A percentile compares a stretch with the other conserved stretches of the same genome.
Evolutionary conservation across 2,888 invertebrate genomes (phyloP).

Genomic region (Elegia similella): DNA sequence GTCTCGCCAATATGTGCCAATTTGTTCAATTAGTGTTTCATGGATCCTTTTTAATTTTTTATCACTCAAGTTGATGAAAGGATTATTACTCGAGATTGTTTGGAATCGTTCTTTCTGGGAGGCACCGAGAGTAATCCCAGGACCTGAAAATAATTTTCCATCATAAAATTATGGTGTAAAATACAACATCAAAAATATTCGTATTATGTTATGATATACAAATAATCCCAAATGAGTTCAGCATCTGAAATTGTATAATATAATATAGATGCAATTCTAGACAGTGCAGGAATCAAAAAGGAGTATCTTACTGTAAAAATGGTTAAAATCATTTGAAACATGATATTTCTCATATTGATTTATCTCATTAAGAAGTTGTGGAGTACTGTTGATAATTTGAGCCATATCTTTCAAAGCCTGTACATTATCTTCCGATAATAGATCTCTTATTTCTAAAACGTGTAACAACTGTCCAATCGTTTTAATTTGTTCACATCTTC

Average conservation of each 20-base stretch:
- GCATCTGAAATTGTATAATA: not conserved
- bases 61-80: constrained; percentile 38
- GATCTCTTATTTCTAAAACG: constrained; percentile 60
- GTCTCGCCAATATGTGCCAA: constrained; percentile 63
- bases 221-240: no score
- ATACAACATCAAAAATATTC: no score
- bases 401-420: constrained; percentile 55
- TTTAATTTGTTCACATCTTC: constrained; percentile 59
- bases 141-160: not conserved
- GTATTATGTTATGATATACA: no score
- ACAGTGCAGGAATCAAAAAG: no score
- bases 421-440: constrained; percentile 62
- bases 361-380: constrained; percentile 19
- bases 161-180: not conserved
- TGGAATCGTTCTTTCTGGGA: not conserved
- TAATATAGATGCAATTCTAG: not conserved
- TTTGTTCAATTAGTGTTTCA: constrained; percentile 52
- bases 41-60: constrained; percentile 54
- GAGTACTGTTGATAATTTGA: constrained; percentile 14
- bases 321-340: constrained; percentile 7
- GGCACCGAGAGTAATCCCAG: not conserved
- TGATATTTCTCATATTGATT: constrained; percentile 17
- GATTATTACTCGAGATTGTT: constrained; percentile 31
- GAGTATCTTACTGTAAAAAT: constrained; percentile 21
- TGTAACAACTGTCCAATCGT: constrained; percentile 55